Evolutionary conservation across 2,113 vertebrate species (phyloP), one percentile per base, ranked within the genome.

Genomic region (Ageneiosus marmoratus): DNA sequence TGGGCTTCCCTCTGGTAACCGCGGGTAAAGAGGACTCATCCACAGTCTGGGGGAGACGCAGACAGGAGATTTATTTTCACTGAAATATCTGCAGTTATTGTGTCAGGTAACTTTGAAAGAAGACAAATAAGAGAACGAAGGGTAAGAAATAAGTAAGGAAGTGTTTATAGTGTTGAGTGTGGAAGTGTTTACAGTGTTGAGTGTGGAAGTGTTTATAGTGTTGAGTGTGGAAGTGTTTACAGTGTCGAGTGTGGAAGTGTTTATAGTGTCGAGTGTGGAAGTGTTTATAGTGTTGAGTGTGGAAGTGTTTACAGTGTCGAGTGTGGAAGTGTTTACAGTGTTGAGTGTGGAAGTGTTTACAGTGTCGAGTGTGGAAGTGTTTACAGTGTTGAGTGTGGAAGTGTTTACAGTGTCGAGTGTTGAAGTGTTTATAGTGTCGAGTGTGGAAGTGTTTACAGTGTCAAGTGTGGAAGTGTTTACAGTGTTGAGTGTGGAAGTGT

Each of bases 21-120:
- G 92, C 86, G 95, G 95, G 92, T 96, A 99, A 83, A 99, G 86
- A 73, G 98, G 96, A 84, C 98, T 99, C 94, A 99, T 83, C 98
- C 98, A 99, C 82, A 99, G 94, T 87, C 98, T 99, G 86, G 32
- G 81, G 88, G 69, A 65, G 82, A 85, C 48, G 87, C 27, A 80
- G 8, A 70, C 18, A 48, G 37, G 37, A 63, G 7, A 67, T 48
- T 37, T 63, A 78, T 73, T 65, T 50, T 56, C 13, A 50, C 18
- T 6, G 10, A 80, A 69, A 24, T n/a, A 11, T 2, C 5, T 50
- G 46, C 18, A 48, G 60, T 32, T 79, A 51, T 67, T 50, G 27
- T 79, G 77, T 10, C n/a, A 32, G 44, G 46, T 12, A 20, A 13
- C 18, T 5, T 63, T 63, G 27, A 63, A 32, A 32, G 10, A 41